These are phyloP conservation scores for Lycodopsis pacificus DNA, from an alignment of 2,797 vertebrate genomes.

Conservation along the genomic window DNA sequence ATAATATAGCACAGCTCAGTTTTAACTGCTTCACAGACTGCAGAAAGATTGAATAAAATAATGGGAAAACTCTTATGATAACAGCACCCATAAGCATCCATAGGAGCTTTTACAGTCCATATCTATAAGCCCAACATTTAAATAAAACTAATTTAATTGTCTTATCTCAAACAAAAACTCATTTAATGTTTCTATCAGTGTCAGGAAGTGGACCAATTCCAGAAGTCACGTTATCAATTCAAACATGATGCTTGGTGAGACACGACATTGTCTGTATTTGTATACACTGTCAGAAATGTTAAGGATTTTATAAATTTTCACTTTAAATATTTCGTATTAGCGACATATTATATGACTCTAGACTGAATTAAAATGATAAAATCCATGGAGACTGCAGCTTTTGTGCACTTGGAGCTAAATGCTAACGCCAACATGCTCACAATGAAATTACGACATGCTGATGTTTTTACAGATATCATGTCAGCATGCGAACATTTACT, in stretches of 20 bases:
- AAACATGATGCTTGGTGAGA: background rate
- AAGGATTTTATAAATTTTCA: background rate
- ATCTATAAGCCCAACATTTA: background rate
- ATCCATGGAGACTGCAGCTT: background rate
- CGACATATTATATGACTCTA: background rate
- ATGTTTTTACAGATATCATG: background rate
- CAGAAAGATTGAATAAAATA: background rate
- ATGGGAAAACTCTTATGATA: background rate
- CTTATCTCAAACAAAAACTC: background rate
- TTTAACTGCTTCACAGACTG: constrained; percentile 7
- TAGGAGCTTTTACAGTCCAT: background rate
- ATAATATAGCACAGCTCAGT: background rate
- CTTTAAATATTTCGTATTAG: background rate
- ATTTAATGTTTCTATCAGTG: background rate
- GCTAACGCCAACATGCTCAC: background rate
- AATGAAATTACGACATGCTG: background rate
- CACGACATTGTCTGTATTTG: background rate
- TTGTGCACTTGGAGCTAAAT: background rate
- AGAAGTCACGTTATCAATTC: background rate
- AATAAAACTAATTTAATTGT: background rate
- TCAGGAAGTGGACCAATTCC: background rate
- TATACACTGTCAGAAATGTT: background rate
- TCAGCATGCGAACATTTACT: background rate
- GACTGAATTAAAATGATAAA: background rate
- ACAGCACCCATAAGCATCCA: background rate